phyloP scores from a whole-genome alignment of 2,113 vertebrate species.

The Piprites chloris region DNA sequence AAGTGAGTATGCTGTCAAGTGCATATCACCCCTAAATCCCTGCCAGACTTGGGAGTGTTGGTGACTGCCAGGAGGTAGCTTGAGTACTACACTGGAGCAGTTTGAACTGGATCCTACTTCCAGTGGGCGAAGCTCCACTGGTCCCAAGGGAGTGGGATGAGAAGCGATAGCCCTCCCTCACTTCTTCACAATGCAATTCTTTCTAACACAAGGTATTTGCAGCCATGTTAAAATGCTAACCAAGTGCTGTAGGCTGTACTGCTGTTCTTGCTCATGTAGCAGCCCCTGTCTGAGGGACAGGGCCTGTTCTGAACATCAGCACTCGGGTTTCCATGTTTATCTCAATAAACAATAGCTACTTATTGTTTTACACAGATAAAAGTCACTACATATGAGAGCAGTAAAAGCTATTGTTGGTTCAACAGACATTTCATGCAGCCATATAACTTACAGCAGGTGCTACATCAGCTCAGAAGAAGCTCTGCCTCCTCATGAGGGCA shows the following conservation, averaged over 20 bases:
- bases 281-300: not conserved
- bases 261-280: not conserved
- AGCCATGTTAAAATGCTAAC: not conserved
- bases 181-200: not conserved
- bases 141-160: not conserved
- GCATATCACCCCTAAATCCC: not conserved
- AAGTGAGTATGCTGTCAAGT: not conserved
- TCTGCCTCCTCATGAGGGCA: not conserved
- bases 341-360: not conserved
- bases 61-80: not conserved
- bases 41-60: not conserved
- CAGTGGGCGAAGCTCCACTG: not conserved
- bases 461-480: not conserved
- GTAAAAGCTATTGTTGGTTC: not conserved
- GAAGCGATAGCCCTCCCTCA: not conserved
- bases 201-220: not conserved
- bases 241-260: not conserved
- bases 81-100: not conserved
- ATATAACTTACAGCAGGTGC: not conserved
- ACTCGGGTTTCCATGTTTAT: rapidly evolving
- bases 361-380: not conserved
- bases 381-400: not conserved
- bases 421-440: not conserved
- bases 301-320: not conserved
- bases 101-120: not conserved